Conservation (phyloP, 2,797 vertebrate genomes). For the Catostomus latipinnis region DNA sequence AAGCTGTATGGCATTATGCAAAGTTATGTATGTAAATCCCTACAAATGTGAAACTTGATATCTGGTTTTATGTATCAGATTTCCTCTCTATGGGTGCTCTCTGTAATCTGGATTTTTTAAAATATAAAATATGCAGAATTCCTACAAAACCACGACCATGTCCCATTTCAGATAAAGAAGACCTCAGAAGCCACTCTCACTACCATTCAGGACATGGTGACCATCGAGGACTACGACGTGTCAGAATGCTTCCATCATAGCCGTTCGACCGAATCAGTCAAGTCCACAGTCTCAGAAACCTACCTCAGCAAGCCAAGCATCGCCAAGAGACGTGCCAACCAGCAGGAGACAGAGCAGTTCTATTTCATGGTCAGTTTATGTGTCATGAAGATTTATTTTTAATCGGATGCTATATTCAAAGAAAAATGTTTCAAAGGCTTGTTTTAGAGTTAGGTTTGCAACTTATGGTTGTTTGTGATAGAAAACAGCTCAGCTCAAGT, state of each 20-base stretch:
- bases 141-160: not conserved
- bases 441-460: too few relatives aligned
- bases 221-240: conserved; percentile 97
- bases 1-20: too few relatives aligned
- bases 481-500: too few relatives aligned
- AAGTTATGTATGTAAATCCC: too few relatives aligned
- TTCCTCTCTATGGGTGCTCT: too few relatives aligned
- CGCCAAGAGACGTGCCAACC: conserved; percentile 96
- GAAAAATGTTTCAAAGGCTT: not conserved
- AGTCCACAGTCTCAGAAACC: conserved; percentile 95
- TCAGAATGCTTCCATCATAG: conserved; percentile 99
- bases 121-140: not conserved
- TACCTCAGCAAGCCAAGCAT: conserved; percentile 98
- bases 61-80: not conserved
- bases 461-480: too few relatives aligned
- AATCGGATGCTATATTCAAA: not conserved
- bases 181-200: conserved; percentile 96
- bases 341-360: conserved; percentile 98
- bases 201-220: conserved; percentile 98
- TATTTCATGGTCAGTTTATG: conserved; percentile 90
- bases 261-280: conserved; percentile 96
- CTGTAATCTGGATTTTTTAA: too few relatives aligned
- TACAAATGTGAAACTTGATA: too few relatives aligned
- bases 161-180: conserved; percentile 88
- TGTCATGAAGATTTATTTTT: not conserved